phyloP scores from a whole-genome alignment of 2,797 vertebrate genomes.

The Argyrosomus regius region DNA sequence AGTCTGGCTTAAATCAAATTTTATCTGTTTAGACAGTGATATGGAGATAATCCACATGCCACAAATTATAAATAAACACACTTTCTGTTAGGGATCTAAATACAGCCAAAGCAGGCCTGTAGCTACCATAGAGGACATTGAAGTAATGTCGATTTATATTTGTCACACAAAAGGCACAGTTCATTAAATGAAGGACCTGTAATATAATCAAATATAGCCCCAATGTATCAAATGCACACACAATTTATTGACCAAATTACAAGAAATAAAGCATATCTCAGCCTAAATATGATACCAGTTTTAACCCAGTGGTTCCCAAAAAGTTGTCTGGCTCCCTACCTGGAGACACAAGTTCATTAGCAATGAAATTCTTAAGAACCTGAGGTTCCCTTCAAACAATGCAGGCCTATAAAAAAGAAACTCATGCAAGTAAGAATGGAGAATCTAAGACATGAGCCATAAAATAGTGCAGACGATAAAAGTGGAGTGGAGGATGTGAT shows the following conservation, averaged over 20 bases:
- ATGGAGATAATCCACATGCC: conserved; percentile 58
- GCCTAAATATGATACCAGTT: neutral
- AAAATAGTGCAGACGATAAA: neutral
- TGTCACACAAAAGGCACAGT: neutral
- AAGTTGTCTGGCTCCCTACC: neutral
- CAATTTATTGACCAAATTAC: neutral
- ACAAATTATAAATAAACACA: conserved; percentile 51
- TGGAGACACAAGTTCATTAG: neutral
- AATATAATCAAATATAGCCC: conserved; percentile 3
- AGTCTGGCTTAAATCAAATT: conserved; percentile 67
- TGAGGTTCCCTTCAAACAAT: neutral
- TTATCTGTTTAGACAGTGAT: conserved; percentile 67
- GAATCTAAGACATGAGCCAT: neutral
- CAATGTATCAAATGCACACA: neutral
- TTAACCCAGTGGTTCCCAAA: neutral
- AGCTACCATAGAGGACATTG: conserved; percentile 10
- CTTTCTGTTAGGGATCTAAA: conserved; percentile 26
- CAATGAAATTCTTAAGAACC: too few relatives aligned
- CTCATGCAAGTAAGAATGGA: too few relatives aligned
- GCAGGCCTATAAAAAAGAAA: neutral
- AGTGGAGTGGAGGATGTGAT: neutral
- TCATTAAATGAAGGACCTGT: neutral
- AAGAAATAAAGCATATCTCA: neutral
- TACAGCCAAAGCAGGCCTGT: conserved; percentile 27
- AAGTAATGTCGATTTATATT: conserved; percentile 18